Evolutionary conservation across 2,113 vertebrate genomes (phyloP).

Genomic region (Natator depressus): DNA sequence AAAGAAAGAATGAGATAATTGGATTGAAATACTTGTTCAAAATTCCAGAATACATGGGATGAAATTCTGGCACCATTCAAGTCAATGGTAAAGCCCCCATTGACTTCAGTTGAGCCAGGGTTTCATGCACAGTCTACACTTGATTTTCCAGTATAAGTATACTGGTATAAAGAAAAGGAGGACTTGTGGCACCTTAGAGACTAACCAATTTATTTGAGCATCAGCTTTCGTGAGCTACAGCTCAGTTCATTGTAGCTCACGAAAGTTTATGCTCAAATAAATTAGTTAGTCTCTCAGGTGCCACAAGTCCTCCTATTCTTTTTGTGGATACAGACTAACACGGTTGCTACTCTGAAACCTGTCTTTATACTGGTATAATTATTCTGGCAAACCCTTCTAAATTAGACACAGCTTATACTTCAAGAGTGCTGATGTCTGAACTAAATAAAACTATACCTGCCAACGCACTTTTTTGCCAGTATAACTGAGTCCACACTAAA

Average conservation of each 20-base stretch:
- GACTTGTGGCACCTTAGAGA: no score
- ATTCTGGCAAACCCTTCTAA: neutral
- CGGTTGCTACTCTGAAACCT: no score
- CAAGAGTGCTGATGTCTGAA: neutral
- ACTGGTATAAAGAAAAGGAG: neutral
- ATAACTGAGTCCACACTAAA: neutral
- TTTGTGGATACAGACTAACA: no score
- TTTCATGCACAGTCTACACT: neutral
- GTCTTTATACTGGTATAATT: neutral
- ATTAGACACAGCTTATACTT: neutral
- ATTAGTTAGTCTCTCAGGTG: no score
- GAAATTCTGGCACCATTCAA: neutral
- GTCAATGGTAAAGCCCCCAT: neutral
- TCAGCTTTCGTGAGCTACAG: no score
- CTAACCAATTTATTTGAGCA: no score
- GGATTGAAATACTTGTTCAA: neutral
- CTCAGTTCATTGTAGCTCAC: no score
- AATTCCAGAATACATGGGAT: neutral
- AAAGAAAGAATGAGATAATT: neutral
- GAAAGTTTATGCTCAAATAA: no score
- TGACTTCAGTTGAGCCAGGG: neutral
- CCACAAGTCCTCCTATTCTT: no score
- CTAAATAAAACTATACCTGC: neutral
- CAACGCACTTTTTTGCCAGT: neutral
- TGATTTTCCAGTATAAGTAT: neutral